Conservation (phyloP, 2,797 vertebrate genomes). For the Anas capensis region DNA sequence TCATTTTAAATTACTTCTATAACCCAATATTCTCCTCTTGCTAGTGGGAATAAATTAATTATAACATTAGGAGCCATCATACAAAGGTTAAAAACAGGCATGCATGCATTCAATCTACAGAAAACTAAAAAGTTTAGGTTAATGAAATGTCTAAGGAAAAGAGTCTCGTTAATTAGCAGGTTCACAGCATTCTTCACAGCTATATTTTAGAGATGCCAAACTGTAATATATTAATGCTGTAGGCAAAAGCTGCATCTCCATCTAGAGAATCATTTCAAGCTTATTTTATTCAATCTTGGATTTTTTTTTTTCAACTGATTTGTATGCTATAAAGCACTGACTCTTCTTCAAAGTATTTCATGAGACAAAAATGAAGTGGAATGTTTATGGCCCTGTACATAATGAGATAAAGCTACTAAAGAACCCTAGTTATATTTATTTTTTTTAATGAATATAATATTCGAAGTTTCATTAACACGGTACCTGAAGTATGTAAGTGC, state of each 20-base stretch:
- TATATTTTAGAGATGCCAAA: slow-evolving; percentile 66
- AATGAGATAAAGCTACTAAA: slow-evolving; percentile 10
- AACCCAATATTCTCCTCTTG: slow-evolving; percentile 39
- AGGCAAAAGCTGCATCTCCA: slow-evolving; percentile 28
- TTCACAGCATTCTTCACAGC: slow-evolving; percentile 68
- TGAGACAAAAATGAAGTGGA: slow-evolving; percentile 16
- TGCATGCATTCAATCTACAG: slow-evolving; percentile 60
- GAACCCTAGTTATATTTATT: not conserved
- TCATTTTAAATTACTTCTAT: slow-evolving; percentile 48
- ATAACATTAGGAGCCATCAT: slow-evolving; percentile 54
- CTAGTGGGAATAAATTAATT: slow-evolving; percentile 69
- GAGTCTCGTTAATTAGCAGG: slow-evolving; percentile 74
- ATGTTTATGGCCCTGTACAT: slow-evolving; percentile 24
- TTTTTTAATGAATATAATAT: not conserved
- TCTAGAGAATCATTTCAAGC: slow-evolving; percentile 31
- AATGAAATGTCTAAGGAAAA: slow-evolving; percentile 74
- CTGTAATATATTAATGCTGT: slow-evolving; percentile 31
- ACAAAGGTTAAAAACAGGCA: slow-evolving; percentile 75
- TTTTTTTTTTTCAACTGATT: slow-evolving; percentile 10
- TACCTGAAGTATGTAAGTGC: not conserved
- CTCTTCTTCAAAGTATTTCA: slow-evolving; percentile 3
- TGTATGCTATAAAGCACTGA: slow-evolving; percentile 13
- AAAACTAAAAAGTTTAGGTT: slow-evolving; percentile 74
- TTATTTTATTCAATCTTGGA: slow-evolving; percentile 7
- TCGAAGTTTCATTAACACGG: slow-evolving; percentile 16